Evolutionary conservation across 2,797 vertebrate genomes (phyloP), one percentile per base, ranked within the genome.

Genomic region (Coluber constrictor): DNA sequence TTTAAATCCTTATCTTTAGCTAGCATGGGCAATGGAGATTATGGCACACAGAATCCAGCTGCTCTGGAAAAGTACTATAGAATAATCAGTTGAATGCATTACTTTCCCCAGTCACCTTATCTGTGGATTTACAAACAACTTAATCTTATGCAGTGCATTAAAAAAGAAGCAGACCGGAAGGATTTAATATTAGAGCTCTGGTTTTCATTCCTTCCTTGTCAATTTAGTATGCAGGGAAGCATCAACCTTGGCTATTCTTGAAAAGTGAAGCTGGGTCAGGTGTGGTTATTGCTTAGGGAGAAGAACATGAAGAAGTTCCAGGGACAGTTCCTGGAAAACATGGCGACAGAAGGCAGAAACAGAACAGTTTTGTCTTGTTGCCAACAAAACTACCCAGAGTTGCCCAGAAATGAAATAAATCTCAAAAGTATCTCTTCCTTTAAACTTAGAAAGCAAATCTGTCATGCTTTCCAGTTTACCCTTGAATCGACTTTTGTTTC

Each of bases 121-220:
- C 6, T 54, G 6, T 55, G 89, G 89, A 90, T 90, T 88, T 43
- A 91, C 70, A 32, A 61, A 86, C n/a, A 55, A 92, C 61, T 91
- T 86, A 87, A 87, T 88, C 79, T 92, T 94, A 89, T n/a, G 13
- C 91, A 95, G 86, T 88, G 88, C 1, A 25, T 32, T 37, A 63
- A 95, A 63, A 95, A 87, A 83, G 91, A 92, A 60, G 54, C 9
- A 92, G 55, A 37, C 51, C 0, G 0, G 92, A 70, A 86, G 94
- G 20, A 88, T 18, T 37, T 90, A 92, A 95, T 92, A 90, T 96
- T 95, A 94, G 15, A 47, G 74, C 4, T 83, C 47, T 25, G 37
- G 18, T 37, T 79, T 79, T 79, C 43, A 16, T 79, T 37, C 16
- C 70, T 79, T 74, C 9, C 70, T 74, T 9, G 74, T 83, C 74